These are phyloP conservation scores for Esperia sulphurella DNA, from an alignment of 2,888 invertebrate genomes.

Conservation along the genomic window DNA sequence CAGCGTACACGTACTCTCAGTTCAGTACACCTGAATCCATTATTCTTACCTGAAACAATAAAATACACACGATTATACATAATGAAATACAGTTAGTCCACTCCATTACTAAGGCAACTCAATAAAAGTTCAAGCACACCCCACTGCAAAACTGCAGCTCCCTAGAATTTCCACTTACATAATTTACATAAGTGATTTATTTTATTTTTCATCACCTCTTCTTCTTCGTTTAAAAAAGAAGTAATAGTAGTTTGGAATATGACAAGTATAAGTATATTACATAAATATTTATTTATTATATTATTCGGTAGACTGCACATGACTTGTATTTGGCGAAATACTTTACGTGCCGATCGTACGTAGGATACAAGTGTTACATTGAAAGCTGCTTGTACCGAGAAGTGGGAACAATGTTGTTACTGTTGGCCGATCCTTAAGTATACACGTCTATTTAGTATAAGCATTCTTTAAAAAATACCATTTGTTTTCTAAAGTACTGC, in stretches of 20 bases:
- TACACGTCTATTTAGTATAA: constrained; percentile 17
- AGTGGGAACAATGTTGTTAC: constrained; percentile 29
- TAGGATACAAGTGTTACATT: background rate
- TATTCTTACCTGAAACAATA: constrained; percentile 11
- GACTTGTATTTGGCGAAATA: constrained; percentile 2
- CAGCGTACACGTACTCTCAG: background rate
- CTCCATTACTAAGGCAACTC: too few species aligned
- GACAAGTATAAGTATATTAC: too few species aligned
- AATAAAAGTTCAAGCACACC: too few species aligned
- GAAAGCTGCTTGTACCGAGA: constrained; percentile 24
- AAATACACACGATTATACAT: constrained; percentile 4
- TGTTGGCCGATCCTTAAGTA: constrained; percentile 29
- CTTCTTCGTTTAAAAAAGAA: too few species aligned
- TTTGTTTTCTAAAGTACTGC: background rate
- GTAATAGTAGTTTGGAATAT: too few species aligned
- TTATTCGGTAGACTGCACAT: background rate
- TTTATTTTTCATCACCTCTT: too few species aligned
- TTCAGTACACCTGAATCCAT: background rate
- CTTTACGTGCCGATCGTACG: background rate
- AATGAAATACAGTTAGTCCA: background rate
- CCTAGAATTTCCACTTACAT: too few species aligned
- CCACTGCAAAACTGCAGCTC: too few species aligned
- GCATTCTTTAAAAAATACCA: background rate
- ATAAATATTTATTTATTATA: too few species aligned
- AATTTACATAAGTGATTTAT: too few species aligned